Evolutionary conservation across 2,888 invertebrate genomes (phyloP), one percentile per base, ranked within the genome.

Genomic region (Automeris io): DNA sequence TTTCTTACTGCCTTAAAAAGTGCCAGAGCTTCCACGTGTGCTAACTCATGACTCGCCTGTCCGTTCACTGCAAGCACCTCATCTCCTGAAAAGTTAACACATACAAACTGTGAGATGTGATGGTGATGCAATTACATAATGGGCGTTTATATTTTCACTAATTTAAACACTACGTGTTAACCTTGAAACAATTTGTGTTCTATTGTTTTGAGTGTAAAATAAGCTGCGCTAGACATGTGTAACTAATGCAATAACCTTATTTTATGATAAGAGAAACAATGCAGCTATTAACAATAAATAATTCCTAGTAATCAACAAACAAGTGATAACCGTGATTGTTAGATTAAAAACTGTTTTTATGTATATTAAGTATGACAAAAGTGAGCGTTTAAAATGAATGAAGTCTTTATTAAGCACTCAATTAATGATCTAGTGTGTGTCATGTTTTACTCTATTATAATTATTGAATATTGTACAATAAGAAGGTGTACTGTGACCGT

Each of bases 1-100:
- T 87, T 90, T 69, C 93, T 91, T 40, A 95, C 93, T 43, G 92
- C 91, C 65, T 94, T 93, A 80, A 95, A 95, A 19, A 95, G 87
- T 16, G 91, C 90, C 34, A 95, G 90, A 22, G 95, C 95, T 67
- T 95, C 93, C 26, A 92, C 89, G 67, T 95, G 93, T 1, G 93
- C 93, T 51, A 94, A 87, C 59, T 94, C 93, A 58, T 93, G 92
- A 59, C 94, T 92, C 33, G 92, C 90, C 54, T 92, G 91, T 7
- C 94, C 94, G 76, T 95, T 95, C 12, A 95, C 92, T 40, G 94
- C 92, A 51, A 94, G 76, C 54, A 95, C 91, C 78, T 95, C 93
- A 68, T 95, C 95, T 35, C 95, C 93, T 91, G 72, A 18, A 83
- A 86, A 31, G n/a, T 8, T 23, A 33, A 24, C 11, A 35, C 19